Evolutionary conservation across 2,113 vertebrate genomes (phyloP).

Genomic region (Tonatia bakeri): DNA sequence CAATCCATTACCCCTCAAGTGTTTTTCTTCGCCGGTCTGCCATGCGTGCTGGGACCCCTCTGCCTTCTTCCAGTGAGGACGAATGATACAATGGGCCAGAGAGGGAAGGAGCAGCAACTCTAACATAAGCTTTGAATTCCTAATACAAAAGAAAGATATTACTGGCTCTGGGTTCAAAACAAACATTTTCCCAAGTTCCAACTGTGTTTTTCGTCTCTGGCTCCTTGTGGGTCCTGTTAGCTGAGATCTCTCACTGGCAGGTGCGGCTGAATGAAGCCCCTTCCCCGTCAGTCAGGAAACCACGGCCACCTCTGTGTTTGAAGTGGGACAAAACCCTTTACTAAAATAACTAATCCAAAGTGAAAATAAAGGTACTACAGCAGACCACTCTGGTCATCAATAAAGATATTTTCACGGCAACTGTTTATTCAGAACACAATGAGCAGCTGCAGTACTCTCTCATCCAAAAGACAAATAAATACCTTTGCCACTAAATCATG

Average conservation of each 20-base stretch:
- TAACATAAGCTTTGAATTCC: not conserved
- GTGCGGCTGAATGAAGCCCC: not conserved
- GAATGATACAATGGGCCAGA: not conserved
- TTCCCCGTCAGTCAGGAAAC: not conserved
- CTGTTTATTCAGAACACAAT: not conserved
- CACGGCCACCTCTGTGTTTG: constrained; percentile 31
- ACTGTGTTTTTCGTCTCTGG: not conserved
- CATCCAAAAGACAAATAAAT: not conserved
- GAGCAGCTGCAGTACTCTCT: not conserved
- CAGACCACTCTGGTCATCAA: not conserved
- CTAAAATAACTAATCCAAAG: not conserved
- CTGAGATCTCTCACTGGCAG: constrained; percentile 9
- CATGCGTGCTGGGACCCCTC: not conserved
- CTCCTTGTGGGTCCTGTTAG: not conserved
- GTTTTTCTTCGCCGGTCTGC: too few relatives aligned
- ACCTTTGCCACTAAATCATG: not conserved
- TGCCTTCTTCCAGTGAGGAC: not conserved
- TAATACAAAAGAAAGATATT: not conserved
- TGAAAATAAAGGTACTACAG: constrained; percentile 14
- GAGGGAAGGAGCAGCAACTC: not conserved
- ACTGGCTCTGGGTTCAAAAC: not conserved
- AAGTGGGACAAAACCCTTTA: constrained; percentile 31
- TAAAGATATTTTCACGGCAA: constrained; percentile 28
- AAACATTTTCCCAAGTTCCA: not conserved
- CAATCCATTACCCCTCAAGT: not conserved